These are phyloP conservation scores for Falcaria lacertinaria DNA, from an alignment of 2,888 invertebrate genomes.

Conservation along the genomic window DNA sequence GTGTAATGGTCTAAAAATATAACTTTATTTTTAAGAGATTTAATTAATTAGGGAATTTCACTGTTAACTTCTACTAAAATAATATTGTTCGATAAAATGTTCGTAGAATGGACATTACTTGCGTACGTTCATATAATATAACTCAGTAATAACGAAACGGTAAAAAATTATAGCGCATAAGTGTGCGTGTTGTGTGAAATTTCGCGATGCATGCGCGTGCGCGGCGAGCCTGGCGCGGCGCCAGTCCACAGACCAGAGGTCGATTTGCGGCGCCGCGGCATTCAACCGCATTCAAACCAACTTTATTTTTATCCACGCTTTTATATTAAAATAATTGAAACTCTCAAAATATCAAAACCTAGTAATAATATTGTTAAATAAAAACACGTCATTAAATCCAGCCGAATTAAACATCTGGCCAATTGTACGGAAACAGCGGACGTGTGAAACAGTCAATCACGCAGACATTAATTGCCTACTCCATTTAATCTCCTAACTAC, in stretches of 20 bases:
- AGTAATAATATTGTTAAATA: neutral
- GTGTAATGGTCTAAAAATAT: too few species aligned
- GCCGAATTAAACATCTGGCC: conserved; percentile 28
- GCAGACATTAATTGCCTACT: conserved; percentile 59
- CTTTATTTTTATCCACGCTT: conserved; percentile 41
- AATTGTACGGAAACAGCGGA: conserved; percentile 17
- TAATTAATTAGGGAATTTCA: neutral
- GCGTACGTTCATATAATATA: conserved; percentile 7
- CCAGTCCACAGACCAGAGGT: conserved; percentile 56
- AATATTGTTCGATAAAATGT: neutral
- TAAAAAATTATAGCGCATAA: conserved; percentile 26
- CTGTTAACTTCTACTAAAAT: neutral
- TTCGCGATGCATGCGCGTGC: conserved; percentile 44
- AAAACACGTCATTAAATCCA: conserved; percentile 11
- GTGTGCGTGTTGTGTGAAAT: conserved; percentile 17
- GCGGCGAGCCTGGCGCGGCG: conserved; percentile 48
- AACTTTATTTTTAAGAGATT: too few species aligned
- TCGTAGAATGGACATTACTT: neutral
- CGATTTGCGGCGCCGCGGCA: conserved; percentile 62
- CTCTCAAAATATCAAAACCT: conserved; percentile 1
- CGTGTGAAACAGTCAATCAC: conserved; percentile 59
- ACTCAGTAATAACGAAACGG: conserved; percentile 22
- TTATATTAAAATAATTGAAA: too few species aligned
- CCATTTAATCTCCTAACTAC: conserved; percentile 58
- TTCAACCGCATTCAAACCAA: conserved; percentile 61